These are phyloP conservation scores for Alexandromys fortis DNA, from an alignment of 2,113 vertebrate species.

Conservation along the genomic window DNA sequence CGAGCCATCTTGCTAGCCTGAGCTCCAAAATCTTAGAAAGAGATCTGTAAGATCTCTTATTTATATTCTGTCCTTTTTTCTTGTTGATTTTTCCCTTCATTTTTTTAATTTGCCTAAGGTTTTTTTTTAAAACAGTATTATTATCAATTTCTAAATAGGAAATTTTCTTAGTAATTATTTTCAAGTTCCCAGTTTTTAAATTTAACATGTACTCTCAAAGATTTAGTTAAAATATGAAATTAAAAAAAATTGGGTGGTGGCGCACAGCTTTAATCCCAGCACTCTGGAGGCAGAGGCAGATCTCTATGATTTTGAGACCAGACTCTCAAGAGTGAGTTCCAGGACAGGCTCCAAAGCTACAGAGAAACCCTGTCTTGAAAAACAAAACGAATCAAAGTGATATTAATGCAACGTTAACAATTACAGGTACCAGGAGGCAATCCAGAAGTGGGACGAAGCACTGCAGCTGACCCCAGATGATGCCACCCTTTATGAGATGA, in stretches of 20 bases:
- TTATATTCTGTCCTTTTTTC: conserved; percentile 14
- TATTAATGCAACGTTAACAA: conserved; percentile 74
- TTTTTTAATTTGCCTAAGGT: conserved; percentile 31
- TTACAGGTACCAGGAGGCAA: conserved; percentile 92
- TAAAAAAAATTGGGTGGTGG: too few species aligned
- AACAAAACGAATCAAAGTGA: not conserved
- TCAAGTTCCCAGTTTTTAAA: conserved; percentile 21
- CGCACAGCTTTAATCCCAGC: too few species aligned
- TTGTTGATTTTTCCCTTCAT: not conserved
- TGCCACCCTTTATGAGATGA: conserved; percentile 96
- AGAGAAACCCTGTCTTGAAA: too few species aligned
- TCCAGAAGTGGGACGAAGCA: conserved; percentile 97
- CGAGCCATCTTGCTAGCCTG: not conserved
- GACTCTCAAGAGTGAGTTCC: too few species aligned
- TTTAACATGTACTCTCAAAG: conserved; percentile 38
- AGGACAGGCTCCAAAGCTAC: too few species aligned
- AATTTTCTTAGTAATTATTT: conserved; percentile 42
- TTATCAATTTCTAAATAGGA: not conserved
- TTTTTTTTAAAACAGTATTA: not conserved
- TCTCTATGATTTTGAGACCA: too few species aligned
- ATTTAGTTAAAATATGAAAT: conserved; percentile 60
- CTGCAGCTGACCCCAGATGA: conserved; percentile 95
- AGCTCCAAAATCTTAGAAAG: not conserved
- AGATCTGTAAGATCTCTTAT: conserved; percentile 14
- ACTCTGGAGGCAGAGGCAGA: too few species aligned